phyloP scores from a whole-genome alignment of 2,113 vertebrate genomes.

The Istiophorus platypterus region DNA sequence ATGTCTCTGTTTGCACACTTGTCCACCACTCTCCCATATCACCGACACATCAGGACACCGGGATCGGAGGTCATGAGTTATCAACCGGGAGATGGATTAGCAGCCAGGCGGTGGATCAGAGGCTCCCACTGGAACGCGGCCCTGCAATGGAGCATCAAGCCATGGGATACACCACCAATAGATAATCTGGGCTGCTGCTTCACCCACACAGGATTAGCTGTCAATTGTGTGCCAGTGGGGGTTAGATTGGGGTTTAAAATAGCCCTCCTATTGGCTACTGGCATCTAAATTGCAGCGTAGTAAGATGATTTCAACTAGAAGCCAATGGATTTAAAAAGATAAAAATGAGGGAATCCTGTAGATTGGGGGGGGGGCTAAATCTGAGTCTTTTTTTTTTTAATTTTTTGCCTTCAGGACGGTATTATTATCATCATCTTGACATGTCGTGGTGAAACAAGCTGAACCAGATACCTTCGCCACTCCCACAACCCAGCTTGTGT shows the following conservation, averaged over 20 bases:
- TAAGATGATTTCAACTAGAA: constrained; percentile 24
- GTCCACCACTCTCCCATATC: constrained; percentile 96
- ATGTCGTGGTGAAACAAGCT: constrained; percentile 53
- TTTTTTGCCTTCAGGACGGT: background rate
- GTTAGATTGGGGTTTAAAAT: constrained; percentile 27
- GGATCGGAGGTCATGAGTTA: constrained; percentile 79
- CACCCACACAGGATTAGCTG: constrained; percentile 77
- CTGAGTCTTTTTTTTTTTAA: background rate
- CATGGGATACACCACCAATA: constrained; percentile 51
- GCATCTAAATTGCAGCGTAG: constrained; percentile 26
- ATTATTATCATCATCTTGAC: constrained; percentile 8
- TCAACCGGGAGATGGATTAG: constrained; percentile 62
- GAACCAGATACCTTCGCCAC: constrained; percentile 47
- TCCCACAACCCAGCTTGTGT: constrained; percentile 41
- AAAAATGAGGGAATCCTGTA: constrained; percentile 26
- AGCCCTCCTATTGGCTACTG: constrained; percentile 27
- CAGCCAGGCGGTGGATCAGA: constrained; percentile 68
- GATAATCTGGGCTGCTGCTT: constrained; percentile 81
- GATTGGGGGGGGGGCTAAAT: background rate
- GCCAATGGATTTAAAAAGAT: constrained; percentile 27
- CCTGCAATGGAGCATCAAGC: constrained; percentile 83
- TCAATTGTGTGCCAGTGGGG: constrained; percentile 46
- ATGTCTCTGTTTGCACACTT: constrained; percentile 85
- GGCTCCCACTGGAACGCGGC: constrained; percentile 80
- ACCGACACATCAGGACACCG: constrained; percentile 78